Evolutionary conservation across 2,113 vertebrate species (phyloP).

Genomic region (Pardalotus punctatus): DNA sequence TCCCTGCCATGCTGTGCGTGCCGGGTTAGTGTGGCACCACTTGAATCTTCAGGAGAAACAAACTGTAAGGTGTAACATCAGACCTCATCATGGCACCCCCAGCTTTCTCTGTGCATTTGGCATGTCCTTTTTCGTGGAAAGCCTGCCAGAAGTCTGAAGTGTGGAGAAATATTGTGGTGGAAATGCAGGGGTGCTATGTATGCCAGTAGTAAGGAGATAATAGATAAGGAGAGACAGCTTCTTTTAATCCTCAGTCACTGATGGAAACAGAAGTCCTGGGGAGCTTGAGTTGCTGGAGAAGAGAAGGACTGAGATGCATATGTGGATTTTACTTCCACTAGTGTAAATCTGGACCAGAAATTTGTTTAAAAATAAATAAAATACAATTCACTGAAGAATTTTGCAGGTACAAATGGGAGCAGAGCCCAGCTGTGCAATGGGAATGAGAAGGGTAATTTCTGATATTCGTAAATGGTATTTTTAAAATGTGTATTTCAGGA

Average conservation of each 20-base stretch:
- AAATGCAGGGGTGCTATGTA: background rate
- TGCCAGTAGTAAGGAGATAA: background rate
- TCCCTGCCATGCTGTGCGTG: background rate
- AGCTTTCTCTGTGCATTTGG: background rate
- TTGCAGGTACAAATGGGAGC: background rate
- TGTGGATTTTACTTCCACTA: background rate
- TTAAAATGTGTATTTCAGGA: background rate
- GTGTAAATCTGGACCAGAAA: background rate
- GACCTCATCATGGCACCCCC: fast-evolving
- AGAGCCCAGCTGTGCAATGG: background rate
- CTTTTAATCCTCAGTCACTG: too few relatives aligned
- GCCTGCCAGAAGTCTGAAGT: background rate
- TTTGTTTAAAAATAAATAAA: background rate
- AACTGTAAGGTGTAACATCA: background rate
- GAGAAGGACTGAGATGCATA: background rate
- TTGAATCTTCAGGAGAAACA: background rate
- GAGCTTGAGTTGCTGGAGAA: background rate
- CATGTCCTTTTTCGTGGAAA: background rate
- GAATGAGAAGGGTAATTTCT: background rate
- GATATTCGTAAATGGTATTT: background rate
- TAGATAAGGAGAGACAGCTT: background rate
- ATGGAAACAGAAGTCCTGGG: too few relatives aligned
- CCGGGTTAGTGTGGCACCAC: background rate
- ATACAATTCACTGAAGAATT: background rate
- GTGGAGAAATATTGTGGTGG: background rate